Evolutionary conservation across 1,140 invertebrate genomes (phyloP).

Genomic region (Metopolophium dirhodum): DNA sequence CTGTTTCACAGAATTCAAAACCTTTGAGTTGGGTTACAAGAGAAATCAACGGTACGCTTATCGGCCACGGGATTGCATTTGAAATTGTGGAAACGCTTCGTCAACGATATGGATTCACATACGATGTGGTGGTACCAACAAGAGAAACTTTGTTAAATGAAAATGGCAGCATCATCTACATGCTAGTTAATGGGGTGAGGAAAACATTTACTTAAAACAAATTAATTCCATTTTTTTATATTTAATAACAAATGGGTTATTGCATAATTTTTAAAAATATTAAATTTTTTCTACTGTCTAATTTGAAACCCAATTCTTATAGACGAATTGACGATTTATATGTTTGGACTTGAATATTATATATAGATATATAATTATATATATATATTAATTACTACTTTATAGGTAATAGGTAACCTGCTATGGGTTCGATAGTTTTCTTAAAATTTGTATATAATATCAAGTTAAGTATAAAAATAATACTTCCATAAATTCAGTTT

Average conservation of each 20-base stretch:
- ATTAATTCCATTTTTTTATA: neutral
- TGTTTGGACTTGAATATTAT: too few species aligned
- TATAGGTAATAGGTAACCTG: too few species aligned
- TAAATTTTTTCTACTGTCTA: neutral
- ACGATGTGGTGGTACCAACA: constrained; percentile 70
- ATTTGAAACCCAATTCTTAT: neutral
- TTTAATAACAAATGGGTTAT: neutral
- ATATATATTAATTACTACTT: too few species aligned
- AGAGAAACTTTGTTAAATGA: constrained; percentile 67
- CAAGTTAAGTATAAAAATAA: too few species aligned
- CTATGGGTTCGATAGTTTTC: too few species aligned
- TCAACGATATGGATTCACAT: constrained; percentile 75
- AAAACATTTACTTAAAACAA: neutral
- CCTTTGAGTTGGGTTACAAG: constrained; percentile 68
- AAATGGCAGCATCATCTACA: constrained; percentile 69
- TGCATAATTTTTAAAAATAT: neutral
- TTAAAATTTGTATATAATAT: too few species aligned
- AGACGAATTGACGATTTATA: neutral
- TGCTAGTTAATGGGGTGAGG: constrained; percentile 69
- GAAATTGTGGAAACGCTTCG: constrained; percentile 73
- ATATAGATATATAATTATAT: too few species aligned
- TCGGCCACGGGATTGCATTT: constrained; percentile 75
- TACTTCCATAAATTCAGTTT: too few species aligned
- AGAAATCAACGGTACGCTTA: constrained; percentile 64
- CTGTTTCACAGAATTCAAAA: constrained; percentile 66